Base-by-base conservation (phyloP, 2,888 invertebrate genomes). In the Tiliacea aurago region DNA sequence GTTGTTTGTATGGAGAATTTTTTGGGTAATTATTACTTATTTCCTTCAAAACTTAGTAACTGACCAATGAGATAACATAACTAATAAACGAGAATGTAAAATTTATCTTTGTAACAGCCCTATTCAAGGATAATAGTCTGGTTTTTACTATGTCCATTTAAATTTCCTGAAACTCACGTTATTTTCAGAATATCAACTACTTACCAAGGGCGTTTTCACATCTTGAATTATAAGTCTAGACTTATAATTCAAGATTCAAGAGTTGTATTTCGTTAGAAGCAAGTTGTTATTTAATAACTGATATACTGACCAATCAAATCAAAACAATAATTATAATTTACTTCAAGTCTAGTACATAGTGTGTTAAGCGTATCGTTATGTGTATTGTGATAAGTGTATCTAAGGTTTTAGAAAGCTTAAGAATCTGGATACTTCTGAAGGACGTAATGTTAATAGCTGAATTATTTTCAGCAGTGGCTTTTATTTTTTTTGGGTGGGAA, bases 111-210 rank as follows among this genome's bases (percentile, higher is more conserved):
- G 37, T 37, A 69, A 7, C 78, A 86, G 15, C 86, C 76, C 81
- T 84, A 4, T 66, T 72, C 73, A 83, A 83, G 70, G 70, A 58
- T 58, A 74, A 45, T 23, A 18, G 55, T 79, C 70, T 80, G 70
- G 67, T 81, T 79, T 37, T 56, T 63, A 63, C 33, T 59, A 70
- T 68, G 51, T 47, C 41, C 37, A 80, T 76, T 73, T 1, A 67
- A 81, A 86, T 78, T 67, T 68, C 13, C 20, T 51, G 55, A 56
- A 76, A 74, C 45, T 73, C 4, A 66, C 56, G 65, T 70, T 75
- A 37, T 58, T 67, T 77, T 72, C 45, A 70, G 74, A 83, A 83
- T 74, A 73, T 41, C 18, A 79, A 76, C 13, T 70, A 59, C 28
- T 58, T 64, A 49, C 28, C 43, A 63, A 66, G 59, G 51, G 37